Conservation (phyloP, 2,113 vertebrate genomes). For the Egretta garzetta region DNA sequence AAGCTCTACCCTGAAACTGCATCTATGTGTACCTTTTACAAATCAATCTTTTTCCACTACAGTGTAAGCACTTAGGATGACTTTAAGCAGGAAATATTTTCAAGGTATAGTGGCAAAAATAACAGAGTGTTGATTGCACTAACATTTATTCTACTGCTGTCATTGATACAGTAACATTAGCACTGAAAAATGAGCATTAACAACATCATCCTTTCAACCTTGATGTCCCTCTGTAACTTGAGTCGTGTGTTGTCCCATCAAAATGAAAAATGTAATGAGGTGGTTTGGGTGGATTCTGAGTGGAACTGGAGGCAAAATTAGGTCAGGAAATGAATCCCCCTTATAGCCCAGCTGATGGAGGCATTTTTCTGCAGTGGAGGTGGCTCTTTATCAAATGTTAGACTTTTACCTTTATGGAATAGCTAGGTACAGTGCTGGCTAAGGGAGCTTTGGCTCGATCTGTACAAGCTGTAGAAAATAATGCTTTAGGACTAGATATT, state of each 20-base stretch:
- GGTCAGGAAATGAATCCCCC: background rate
- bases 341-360: background rate
- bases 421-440: background rate
- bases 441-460: background rate
- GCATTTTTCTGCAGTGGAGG: background rate
- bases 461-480: background rate
- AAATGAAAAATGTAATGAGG: background rate
- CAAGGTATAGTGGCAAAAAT: background rate
- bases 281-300: background rate
- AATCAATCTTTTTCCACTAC: background rate
- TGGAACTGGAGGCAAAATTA: background rate
- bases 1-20: background rate
- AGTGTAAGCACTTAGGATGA: background rate
- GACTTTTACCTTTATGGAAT: background rate
- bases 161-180: background rate
- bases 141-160: slow-evolving; percentile 1
- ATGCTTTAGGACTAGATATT: background rate
- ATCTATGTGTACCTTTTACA: background rate
- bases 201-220: slow-evolving; percentile 2
- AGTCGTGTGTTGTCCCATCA: background rate
- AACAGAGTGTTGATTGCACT: background rate
- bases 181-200: background rate
- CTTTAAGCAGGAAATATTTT: background rate
- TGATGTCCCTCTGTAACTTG: background rate
- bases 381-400: background rate